These are phyloP conservation scores for Muscicapa striata DNA, from an alignment of 2,797 vertebrate species.

Conservation along the genomic window DNA sequence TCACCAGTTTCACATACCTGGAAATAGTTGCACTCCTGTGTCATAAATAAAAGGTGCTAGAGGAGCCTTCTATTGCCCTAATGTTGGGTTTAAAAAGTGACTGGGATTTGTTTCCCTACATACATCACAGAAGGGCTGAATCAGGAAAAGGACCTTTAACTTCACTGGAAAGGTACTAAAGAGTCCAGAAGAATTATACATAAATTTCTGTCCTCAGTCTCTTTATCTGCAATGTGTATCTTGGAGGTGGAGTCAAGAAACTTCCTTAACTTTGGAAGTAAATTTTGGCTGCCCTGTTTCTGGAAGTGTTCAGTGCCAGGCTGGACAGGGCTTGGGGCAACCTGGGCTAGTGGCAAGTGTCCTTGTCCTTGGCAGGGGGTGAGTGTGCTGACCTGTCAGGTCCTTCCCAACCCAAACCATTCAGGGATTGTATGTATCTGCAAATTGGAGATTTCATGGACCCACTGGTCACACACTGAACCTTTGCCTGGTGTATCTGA, in stretches of 20 bases:
- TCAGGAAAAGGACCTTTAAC: background rate
- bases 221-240: background rate
- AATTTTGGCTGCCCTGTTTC: background rate
- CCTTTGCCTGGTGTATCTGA: background rate
- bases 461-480: rapidly evolving
- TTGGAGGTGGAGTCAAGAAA: background rate
- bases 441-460: rapidly evolving
- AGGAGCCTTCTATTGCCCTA: background rate
- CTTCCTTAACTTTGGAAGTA: background rate
- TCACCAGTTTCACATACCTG: background rate
- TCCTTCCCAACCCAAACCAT: too few relatives aligned
- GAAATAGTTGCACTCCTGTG: background rate
- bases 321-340: rapidly evolving
- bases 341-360: background rate
- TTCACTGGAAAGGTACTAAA: background rate
- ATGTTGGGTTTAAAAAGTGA: background rate
- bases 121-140: background rate
- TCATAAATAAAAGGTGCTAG: background rate
- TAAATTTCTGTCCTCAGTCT: background rate
- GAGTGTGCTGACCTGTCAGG: background rate
- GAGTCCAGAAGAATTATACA: background rate
- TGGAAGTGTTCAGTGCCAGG: background rate
- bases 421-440: background rate
- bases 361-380: background rate
- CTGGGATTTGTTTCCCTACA: background rate